Evolutionary conservation across 2,888 invertebrate species (phyloP).

Genomic region (Steinernema hermaphroditum): DNA sequence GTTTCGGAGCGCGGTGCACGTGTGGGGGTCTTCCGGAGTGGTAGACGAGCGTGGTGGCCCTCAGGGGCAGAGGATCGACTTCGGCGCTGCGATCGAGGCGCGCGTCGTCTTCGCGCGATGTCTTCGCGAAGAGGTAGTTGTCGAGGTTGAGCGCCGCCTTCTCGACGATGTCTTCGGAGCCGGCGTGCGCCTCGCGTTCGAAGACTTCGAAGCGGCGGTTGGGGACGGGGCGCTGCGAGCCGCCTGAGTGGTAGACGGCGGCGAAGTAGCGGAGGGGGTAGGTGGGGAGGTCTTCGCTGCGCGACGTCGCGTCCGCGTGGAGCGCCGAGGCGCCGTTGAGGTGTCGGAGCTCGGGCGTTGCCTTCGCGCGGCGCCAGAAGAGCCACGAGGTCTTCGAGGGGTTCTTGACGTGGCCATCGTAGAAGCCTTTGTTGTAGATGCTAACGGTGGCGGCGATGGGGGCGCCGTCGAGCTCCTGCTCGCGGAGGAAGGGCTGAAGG

Average conservation of each 20-base stretch:
- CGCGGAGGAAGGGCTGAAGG: slow-evolving; percentile 17
- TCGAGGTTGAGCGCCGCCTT: background rate
- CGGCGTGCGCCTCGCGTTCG: slow-evolving; percentile 7
- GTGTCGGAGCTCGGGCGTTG: background rate
- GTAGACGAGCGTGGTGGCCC: background rate
- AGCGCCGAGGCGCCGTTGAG: background rate
- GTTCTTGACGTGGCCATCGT: slow-evolving; percentile 1
- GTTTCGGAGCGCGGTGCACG: background rate
- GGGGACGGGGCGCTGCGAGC: background rate
- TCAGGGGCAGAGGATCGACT: slow-evolving; percentile 16
- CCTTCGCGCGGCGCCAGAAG: slow-evolving; percentile 1
- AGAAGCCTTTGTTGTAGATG: slow-evolving; percentile 21
- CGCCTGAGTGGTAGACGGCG: slow-evolving; percentile 37
- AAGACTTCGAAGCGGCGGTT: background rate
- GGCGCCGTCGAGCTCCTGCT: slow-evolving; percentile 1
- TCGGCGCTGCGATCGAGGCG: slow-evolving; percentile 30
- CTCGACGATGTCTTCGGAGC: slow-evolving; percentile 12
- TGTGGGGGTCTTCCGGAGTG: slow-evolving; percentile 14
- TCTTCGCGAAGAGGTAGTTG: slow-evolving; percentile 24
- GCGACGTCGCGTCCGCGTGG: slow-evolving; percentile 37
- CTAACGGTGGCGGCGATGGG: slow-evolving; percentile 3
- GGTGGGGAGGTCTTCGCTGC: slow-evolving; percentile 42
- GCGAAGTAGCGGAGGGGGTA: slow-evolving; percentile 50
- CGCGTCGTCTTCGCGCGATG: background rate
- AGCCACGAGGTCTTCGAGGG: background rate